Percentiles rank a stretch among this genome's conserved stretches.
phyloP scores from a whole-genome alignment of 2,797 vertebrate genomes.

The Chrosomus eos region DNA sequence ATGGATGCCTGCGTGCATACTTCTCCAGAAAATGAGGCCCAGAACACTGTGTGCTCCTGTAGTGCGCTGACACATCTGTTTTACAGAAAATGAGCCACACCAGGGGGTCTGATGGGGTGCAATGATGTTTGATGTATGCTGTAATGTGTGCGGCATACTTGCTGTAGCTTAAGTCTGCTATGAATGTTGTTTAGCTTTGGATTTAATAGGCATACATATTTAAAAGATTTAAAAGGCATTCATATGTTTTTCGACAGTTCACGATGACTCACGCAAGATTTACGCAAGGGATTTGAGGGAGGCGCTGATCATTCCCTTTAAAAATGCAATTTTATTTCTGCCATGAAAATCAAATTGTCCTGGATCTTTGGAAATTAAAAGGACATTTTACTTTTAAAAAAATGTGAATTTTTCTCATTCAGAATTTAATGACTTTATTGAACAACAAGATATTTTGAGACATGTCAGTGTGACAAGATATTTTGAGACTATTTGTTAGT shows the following conservation, averaged over 20 bases:
- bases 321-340: background rate
- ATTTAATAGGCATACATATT: background rate
- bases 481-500: background rate
- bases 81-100: conserved; percentile 50
- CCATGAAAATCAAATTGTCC: background rate
- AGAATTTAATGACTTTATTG: background rate
- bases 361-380: background rate
- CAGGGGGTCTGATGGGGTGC: conserved; percentile 21
- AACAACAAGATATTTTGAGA: background rate
- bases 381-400: background rate
- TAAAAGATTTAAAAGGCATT: background rate
- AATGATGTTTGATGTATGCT: conserved; percentile 49
- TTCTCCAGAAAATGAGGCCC: conserved; percentile 25
- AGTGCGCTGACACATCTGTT: conserved; percentile 29
- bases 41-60: background rate
- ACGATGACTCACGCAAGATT: background rate
- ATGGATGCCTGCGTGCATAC: conserved; percentile 15
- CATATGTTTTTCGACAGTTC: background rate
- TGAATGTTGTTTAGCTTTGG: conserved; percentile 26
- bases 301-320: background rate
- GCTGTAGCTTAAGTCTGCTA: conserved; percentile 6
- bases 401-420: background rate
- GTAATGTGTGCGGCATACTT: conserved; percentile 20
- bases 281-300: background rate
- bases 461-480: background rate